These are phyloP conservation scores for Apomyelois bistriatella DNA, from an alignment of 2,888 invertebrate genomes.

Conservation along the genomic window DNA sequence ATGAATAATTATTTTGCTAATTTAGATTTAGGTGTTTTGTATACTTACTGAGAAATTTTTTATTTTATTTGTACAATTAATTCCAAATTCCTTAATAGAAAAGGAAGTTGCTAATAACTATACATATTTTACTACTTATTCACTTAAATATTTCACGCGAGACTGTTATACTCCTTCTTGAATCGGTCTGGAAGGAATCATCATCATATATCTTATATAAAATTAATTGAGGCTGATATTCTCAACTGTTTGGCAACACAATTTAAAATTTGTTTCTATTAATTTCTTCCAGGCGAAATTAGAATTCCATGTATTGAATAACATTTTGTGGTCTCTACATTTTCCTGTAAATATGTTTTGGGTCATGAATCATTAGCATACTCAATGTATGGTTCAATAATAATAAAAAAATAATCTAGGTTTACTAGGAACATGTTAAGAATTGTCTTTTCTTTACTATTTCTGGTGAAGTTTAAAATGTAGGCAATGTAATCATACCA, in stretches of 20 bases:
- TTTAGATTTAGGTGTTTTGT: slow-evolving; percentile 35
- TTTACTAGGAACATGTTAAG: background rate
- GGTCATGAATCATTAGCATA: slow-evolving; percentile 20
- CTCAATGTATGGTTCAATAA: no score
- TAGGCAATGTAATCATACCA: slow-evolving; percentile 29
- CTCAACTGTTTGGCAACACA: background rate
- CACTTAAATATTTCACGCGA: no score
- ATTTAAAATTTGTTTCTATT: background rate
- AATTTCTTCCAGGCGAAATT: background rate
- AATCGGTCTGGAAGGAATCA: no score
- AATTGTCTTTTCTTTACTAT: background rate
- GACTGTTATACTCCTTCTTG: no score
- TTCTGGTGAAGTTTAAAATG: slow-evolving; percentile 17
- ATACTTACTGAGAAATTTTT: slow-evolving; percentile 27
- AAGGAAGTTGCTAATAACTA: no score
- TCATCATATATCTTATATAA: no score
- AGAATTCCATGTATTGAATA: background rate
- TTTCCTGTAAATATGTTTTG: slow-evolving; percentile 39
- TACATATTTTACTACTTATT: no score
- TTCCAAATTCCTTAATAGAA: background rate
- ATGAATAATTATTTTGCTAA: slow-evolving; percentile 27
- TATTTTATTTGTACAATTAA: slow-evolving; percentile 16
- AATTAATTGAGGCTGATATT: slow-evolving; percentile 2
- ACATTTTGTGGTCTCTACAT: slow-evolving; percentile 25
- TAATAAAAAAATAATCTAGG: slow-evolving; percentile 14